phyloP scores from a whole-genome alignment of 2,797 vertebrate species.

The Phrynocephalus forsythii region DNA sequence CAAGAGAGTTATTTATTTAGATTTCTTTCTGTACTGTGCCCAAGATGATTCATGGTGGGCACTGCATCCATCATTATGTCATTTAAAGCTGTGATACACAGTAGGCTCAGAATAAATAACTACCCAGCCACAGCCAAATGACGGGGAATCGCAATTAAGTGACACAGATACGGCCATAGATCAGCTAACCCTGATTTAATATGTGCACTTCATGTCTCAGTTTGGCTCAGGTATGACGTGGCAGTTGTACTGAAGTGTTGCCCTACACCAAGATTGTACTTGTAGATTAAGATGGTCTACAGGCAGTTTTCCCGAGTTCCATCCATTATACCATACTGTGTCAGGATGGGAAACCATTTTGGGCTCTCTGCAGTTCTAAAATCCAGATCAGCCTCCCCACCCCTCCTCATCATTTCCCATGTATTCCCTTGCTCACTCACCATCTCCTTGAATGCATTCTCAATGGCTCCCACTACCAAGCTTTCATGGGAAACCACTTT shows the following conservation, averaged over 20 bases:
- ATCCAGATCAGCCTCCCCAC: background rate
- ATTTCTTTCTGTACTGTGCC: background rate
- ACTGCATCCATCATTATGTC: background rate
- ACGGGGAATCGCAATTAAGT: background rate
- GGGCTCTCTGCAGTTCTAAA: background rate
- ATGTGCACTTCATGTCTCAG: background rate
- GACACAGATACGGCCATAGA: background rate
- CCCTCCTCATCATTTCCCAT: background rate
- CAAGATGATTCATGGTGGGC: background rate
- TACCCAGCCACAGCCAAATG: background rate
- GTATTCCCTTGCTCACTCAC: constrained; percentile 74
- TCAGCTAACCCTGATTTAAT: background rate
- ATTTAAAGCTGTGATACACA: background rate
- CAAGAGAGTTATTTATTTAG: background rate
- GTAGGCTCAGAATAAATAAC: background rate
- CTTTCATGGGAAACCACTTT: constrained; percentile 92
- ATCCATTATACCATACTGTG: background rate
- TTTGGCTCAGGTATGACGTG: background rate
- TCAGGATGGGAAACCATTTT: background rate
- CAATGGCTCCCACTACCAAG: constrained; percentile 94
- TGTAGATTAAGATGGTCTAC: background rate
- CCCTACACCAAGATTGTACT: background rate
- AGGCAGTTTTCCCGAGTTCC: background rate
- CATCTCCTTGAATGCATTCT: constrained; percentile 96
- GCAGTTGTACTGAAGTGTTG: background rate